Percentiles rank a stretch among this genome's conserved stretches.
Evolutionary conservation across 2,797 vertebrate genomes (phyloP).

Genomic region (Poecilia wingei): DNA sequence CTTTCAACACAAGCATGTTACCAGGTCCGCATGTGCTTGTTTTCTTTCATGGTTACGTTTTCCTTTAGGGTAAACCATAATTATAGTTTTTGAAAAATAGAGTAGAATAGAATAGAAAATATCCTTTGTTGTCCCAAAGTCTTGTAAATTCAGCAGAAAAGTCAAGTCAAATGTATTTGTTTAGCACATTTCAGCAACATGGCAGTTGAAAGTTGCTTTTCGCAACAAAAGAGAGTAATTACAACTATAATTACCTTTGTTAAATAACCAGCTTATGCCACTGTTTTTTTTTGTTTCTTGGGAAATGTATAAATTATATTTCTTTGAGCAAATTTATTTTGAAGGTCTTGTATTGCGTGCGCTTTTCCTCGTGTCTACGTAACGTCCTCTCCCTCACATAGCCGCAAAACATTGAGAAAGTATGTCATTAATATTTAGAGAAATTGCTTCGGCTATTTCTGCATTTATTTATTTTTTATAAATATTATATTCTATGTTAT

Average conservation of each 20-base stretch:
- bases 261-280: background rate
- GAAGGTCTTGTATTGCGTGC: background rate
- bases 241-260: too few species aligned
- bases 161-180: background rate
- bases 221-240: too few species aligned
- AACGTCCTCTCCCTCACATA: background rate
- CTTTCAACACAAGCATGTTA: background rate
- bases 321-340: background rate
- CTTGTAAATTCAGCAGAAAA: background rate
- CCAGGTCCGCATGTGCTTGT: background rate
- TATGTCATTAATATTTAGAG: background rate
- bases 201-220: background rate
- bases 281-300: background rate
- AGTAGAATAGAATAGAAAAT: too few species aligned
- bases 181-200: background rate
- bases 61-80: too few species aligned
- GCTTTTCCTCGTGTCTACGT: background rate
- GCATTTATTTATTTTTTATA: too few species aligned
- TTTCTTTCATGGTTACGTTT: background rate
- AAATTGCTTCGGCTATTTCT: background rate
- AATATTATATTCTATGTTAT: background rate
- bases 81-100: background rate
- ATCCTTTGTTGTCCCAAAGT: background rate
- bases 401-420: background rate
- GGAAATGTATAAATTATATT: background rate